These are phyloP conservation scores for Amyelois transitella DNA, from an alignment of 1,140 invertebrate genomes.

Conservation along the genomic window DNA sequence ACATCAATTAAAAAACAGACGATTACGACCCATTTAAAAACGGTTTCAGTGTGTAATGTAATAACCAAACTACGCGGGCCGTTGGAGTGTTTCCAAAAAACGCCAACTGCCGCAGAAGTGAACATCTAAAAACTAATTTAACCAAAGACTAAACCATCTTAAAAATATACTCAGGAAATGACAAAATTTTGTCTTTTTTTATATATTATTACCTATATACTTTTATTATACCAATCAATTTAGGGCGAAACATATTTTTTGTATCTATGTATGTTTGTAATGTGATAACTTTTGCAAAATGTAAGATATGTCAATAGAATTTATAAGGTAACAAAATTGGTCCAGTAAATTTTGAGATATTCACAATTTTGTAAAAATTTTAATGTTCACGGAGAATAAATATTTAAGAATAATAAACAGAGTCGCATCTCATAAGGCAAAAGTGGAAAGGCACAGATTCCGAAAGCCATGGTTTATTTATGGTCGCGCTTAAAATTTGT, in stretches of 20 bases:
- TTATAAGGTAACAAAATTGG: too few species aligned
- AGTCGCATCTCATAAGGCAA: neutral
- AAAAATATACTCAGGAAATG: neutral
- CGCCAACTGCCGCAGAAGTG: neutral
- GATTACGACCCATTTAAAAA: neutral
- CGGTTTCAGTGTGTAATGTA: neutral
- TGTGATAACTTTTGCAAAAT: too few species aligned
- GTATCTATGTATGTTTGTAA: too few species aligned
- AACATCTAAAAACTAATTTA: neutral
- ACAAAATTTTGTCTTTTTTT: too few species aligned
- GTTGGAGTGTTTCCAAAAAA: neutral
- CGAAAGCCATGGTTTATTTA: slow-evolving; percentile 10
- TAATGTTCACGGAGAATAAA: neutral
- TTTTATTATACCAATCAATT: too few species aligned
- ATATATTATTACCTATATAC: too few species aligned
- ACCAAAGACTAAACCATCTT: neutral
- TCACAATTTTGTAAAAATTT: too few species aligned
- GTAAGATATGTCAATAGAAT: too few species aligned
- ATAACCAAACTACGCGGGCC: neutral
- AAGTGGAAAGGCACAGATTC: slow-evolving; percentile 12
- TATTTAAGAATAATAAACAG: neutral
- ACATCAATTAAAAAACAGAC: neutral
- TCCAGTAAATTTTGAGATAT: too few species aligned
- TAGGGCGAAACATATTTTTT: too few species aligned
- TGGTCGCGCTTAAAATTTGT: slow-evolving; percentile 17